Evolutionary conservation across 2,888 invertebrate species (phyloP), one percentile per base, ranked within the genome.

Genomic region (Catocala nupta): DNA sequence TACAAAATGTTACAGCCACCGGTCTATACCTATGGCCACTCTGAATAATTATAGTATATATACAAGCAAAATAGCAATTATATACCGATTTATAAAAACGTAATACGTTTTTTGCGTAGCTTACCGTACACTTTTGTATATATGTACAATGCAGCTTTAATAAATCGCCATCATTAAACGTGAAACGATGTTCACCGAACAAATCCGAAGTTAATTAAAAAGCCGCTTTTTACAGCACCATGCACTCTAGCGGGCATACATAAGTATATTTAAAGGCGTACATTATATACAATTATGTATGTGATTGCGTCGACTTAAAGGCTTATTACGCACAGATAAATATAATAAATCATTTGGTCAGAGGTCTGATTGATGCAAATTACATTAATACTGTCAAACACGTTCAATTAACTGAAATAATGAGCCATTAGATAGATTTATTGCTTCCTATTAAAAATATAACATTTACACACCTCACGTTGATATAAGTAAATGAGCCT

Each of bases 341-440:
- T 54, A 55, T 52, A 53, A 65, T 78, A 70, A 73, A 78, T 77
- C 57, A 70, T 60, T 68, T 49, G 16, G 8, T 54, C 47, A 57
- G 62, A 42, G 44, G 59, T 52, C 53, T 71, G 71, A 78, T 68
- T 78, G 70, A 69, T 68, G 52, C 65, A 67, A 76, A 71, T 70
- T 59, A 69, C 60, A 55, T 42, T 71, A 73, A 78, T 68, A 62
- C 71, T 68, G 68, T 70, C 73, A 71, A 77, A 75, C 63, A 59
- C 48, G 67, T 70, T 55, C 49, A 43, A 69, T 63, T 66, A 62
- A 65, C 43, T 54, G 47, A 61, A 66, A 48, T 78, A 75, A 73
- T 72, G 55, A 66, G 55, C 59, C 50, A 66, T 73, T 70, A 61
- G 39, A 65, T 58, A 63, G 61, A 80, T 81, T 80, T 77, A 80